phyloP scores from a whole-genome alignment of 2,113 vertebrate species.

The Epinephelus fuscoguttatus region DNA sequence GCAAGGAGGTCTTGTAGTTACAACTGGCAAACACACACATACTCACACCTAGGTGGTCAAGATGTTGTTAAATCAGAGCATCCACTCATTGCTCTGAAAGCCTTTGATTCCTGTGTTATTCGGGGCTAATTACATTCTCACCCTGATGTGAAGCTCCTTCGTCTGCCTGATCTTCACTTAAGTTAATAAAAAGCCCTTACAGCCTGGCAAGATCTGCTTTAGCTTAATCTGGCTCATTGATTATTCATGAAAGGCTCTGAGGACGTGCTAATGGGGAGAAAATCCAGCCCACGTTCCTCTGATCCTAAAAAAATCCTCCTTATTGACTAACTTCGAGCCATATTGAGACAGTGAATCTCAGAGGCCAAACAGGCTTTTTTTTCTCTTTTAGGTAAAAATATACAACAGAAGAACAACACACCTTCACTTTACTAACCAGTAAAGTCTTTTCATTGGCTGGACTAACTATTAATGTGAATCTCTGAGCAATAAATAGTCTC shows the following conservation, averaged over 20 bases:
- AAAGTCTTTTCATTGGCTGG: background rate
- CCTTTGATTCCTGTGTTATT: conserved; percentile 4
- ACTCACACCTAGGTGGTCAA: conserved; percentile 1
- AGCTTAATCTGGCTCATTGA: conserved; percentile 23
- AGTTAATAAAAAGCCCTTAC: conserved; percentile 12
- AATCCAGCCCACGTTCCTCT: conserved; percentile 13
- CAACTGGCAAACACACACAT: background rate
- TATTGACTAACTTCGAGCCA: background rate
- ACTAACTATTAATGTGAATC: background rate
- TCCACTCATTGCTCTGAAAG: background rate
- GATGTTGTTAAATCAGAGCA: background rate
- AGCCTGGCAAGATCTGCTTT: background rate
- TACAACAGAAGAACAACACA: background rate
- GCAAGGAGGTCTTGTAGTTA: background rate
- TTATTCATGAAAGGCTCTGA: conserved; percentile 26
- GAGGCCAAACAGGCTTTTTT: background rate
- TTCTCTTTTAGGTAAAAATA: background rate
- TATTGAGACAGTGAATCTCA: background rate
- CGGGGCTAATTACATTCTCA: conserved; percentile 15
- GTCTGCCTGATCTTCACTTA: conserved; percentile 7
- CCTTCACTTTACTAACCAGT: background rate
- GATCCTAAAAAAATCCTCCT: conserved; percentile 8
- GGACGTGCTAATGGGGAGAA: conserved; percentile 11
- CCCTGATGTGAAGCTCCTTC: background rate
- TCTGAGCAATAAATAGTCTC: too few relatives aligned